Conservation (phyloP, 37 sponge, comb jelly and placozoan species). For the Halichondria panicea region DNA sequence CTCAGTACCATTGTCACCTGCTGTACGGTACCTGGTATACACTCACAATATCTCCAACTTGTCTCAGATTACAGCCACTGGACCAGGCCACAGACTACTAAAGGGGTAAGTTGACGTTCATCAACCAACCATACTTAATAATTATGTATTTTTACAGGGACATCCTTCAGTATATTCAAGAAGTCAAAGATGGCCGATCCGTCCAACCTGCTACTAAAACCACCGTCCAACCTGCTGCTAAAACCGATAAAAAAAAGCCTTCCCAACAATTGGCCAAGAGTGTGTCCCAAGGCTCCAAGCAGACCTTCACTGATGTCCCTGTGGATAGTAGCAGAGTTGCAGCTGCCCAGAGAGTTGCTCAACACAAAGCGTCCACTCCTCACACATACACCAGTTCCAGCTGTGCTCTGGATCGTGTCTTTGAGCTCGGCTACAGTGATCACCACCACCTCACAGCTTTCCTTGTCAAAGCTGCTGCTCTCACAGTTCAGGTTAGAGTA, state of each 20-base stretch:
- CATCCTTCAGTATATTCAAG: no score
- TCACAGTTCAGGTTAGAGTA: constrained; percentile 30
- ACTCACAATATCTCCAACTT: constrained; percentile 38
- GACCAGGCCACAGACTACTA: constrained; percentile 46
- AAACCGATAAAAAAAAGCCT: no score
- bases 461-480: constrained; percentile 83
- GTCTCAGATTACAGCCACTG: constrained; percentile 29
- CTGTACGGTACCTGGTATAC: constrained; percentile 52
- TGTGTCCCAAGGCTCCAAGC: no score
- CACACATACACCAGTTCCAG: not conserved
- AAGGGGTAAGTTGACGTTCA: constrained; percentile 39
- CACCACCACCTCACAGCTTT: constrained; percentile 87
- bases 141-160: no score
- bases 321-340: constrained; percentile 59
- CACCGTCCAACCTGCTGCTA: no score
- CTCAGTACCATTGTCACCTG: constrained; percentile 61
- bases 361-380: constrained; percentile 34
- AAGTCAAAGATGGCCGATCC: no score
- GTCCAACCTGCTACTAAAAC: no score
- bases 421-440: not conserved
- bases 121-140: no score
- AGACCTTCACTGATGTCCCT: constrained; percentile 55
- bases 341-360: constrained; percentile 53
- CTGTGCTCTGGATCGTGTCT: no score
- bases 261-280: no score